Evolutionary conservation across 2,113 vertebrate species (phyloP).

Genomic region (Ursus arctos): DNA sequence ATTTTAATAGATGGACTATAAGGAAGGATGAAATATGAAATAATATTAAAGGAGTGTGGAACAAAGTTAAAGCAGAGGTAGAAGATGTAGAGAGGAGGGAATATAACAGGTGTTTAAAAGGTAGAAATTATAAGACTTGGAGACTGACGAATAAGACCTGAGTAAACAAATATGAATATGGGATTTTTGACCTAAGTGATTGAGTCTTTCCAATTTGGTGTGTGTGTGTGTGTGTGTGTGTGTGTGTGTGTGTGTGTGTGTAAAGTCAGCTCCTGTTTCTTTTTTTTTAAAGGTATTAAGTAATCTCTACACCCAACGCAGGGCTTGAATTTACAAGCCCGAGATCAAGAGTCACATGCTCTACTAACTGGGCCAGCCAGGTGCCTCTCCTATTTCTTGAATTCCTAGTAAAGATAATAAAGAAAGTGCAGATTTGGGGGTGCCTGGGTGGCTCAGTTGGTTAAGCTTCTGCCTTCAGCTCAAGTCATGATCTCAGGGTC

Average conservation of each 20-base stretch:
- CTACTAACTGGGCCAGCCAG: background rate
- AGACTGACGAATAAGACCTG: background rate
- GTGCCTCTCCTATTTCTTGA: background rate
- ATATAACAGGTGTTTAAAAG: background rate
- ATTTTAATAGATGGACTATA: background rate
- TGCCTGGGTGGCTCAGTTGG: background rate
- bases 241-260: background rate
- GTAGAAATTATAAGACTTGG: background rate
- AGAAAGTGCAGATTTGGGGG: background rate
- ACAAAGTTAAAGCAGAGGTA: background rate
- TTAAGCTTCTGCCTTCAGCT: fast-evolving
- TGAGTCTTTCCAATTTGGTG: background rate
- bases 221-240: background rate
- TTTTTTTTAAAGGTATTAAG: background rate
- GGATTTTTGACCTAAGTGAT: background rate
- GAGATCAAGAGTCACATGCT: background rate
- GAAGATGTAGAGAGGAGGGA: background rate
- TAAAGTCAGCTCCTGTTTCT: background rate
- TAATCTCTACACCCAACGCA: background rate
- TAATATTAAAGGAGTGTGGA: background rate
- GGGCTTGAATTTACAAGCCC: background rate
- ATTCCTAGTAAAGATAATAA: background rate
- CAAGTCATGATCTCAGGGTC: too few relatives aligned
- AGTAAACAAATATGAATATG: background rate
- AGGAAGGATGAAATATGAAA: background rate